Base-by-base conservation (phyloP, 2,797 vertebrate genomes). In the Florisuga fusca region DNA sequence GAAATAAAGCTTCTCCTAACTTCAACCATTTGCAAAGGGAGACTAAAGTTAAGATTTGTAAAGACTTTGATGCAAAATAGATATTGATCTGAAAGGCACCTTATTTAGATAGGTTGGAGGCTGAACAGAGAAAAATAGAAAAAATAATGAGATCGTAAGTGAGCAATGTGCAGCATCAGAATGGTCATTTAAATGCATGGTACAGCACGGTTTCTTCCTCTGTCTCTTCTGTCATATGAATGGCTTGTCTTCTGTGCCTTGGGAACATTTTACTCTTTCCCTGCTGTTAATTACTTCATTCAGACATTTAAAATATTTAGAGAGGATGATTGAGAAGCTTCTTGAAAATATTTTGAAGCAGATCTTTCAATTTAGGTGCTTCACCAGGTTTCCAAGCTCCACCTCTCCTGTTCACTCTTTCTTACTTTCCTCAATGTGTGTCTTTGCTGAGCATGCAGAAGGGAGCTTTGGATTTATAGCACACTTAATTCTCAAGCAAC, bases 401-500 rank as follows among this genome's bases (percentile, higher is more conserved):
- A 29, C 15, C 43, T 76, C 41, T 87, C n/a, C 45, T 69, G 18
- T 53, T 77, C 31, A 17, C 2, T 48, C 33, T 51, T 76, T 68
- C 22, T 74, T 58, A 38, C 33, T 91, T 9, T 77, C 38, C 45
- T 67, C 75, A 59, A 6, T 9, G 7, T 48, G 13, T 54, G 10
- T 66, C 62, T 92, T 78, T 96, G 89, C 90, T 97, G 95, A 96
- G 84, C 64, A 84, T 85, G 94, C 96, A 97, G 92, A 84, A 96
- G 57, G 46, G 71, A 95, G 46, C 89, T 94, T 45, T 81, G 87
- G 95, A 97, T 98, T 97, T 98, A 97, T 94, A 92, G 92, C 89
- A 84, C 93, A 93, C 76, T 98, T 97, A 96, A 97, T 98, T 97
- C 88, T 93, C 74, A 94, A 84, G 77, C 84, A 95, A 91, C 82